Evolutionary conservation across 2,113 vertebrate species (phyloP), one percentile per base, ranked within the genome.

Genomic region (Catharus minimus): DNA sequence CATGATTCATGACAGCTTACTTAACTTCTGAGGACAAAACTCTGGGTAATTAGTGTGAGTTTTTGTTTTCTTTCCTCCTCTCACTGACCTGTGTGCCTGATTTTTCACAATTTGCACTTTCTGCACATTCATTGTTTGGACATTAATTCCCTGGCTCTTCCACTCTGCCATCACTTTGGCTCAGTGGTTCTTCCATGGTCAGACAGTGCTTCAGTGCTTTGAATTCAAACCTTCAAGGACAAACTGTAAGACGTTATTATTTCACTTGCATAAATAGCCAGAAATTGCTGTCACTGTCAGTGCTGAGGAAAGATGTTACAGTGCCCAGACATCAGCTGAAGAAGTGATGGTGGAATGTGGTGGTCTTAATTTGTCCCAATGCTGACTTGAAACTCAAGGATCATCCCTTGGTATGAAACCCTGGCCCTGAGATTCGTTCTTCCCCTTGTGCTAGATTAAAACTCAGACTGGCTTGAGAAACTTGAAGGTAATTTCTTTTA

Each of bases 181-280:
- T 98, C 80, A 98, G 96, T 1, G 98, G 97, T 62, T 98, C 97
- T 7, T 97, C 97, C n/a, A 84, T 95, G 2, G 90, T 96, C 90
- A 97, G 32, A 83, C 97, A 98, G 60, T 98, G 97, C 61, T 87
- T 82, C 80, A 98, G 89, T 26, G 65, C 87, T 94, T 96, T 93
- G 79, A 98, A 98, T 39, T 87, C 85, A 39, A 97, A 98, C 41
- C 98, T 98, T 64, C 27, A 76, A 4, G 62, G 41, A 82, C 30
- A 32, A 75, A 4, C 44, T 24, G 1, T 23, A 57, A 76, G 43
- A 74, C 43, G 24, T 65, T 23, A 50, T 28, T 65, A 46, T 44
- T 39, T 55, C 39, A 30, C 11, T 33, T 57, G 32, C 12, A 32
- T 27, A 9, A 65, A 69, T 86, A 84, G 24, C n/a, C 66, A 61